Base-by-base conservation (phyloP, 2,888 invertebrate genomes). In the Drosophila maculinotata region DNA sequence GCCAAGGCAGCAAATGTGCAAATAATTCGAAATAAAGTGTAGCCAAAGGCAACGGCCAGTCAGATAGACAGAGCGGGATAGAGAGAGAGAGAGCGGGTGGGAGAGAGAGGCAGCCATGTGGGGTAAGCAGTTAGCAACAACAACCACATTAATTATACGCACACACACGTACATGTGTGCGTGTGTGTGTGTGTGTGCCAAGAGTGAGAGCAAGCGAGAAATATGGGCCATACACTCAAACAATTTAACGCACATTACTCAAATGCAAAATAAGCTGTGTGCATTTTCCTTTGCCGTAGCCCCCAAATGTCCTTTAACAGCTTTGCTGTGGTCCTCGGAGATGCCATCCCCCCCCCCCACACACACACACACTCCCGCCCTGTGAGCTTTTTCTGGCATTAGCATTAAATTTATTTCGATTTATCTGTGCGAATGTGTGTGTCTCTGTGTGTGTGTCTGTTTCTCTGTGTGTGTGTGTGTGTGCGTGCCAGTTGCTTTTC, bases 11-110 rank as follows among this genome's bases (percentile, higher is more conserved):
- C 66, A 82, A 77, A 76, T 76, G 76, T 73, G 76, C 77, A 76
- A 83, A 82, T 76, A 83, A 80, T 83, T 80, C 69, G 83, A 80
- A 76, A 74, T 76, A 78, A 80, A 74, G 58, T 74, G 70, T 70
- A 74, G 70, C 60, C 66, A 65, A 71, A 74, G 71, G 68, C 63
- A 59, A 63, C 54, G 60, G 79, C 54, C 66, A 58, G 58, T 36
- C 58, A 59, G 47, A 49, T 30, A 45, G 20, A 33, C 28, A 53
- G 36, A 52, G 30, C 39, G 44, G 42, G 12, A 20, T 2, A 20
- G 20, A 20, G 7, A 20, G 20, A 20, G 20, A 20, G 20, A 20
- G 20, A 20, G 20, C 2, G 20, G 4, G 20, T 3, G 20, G 4
- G 20, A 20, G 44, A 58, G 49, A 23, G 49, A 17, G 45, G 28